These are phyloP conservation scores for Acrocera orbiculus DNA, from an alignment of 2,888 invertebrate species.

Conservation along the genomic window DNA sequence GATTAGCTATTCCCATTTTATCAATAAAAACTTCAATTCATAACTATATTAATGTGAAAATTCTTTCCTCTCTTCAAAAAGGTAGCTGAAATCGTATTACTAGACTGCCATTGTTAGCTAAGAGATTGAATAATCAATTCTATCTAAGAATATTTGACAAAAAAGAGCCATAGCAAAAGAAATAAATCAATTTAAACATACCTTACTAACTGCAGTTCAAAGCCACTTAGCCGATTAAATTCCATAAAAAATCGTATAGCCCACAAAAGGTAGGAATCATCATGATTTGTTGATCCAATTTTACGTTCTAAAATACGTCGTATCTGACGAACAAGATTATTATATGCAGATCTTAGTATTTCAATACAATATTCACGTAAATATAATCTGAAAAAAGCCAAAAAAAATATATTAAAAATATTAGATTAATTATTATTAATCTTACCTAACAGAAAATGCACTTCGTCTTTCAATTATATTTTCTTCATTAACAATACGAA, in stretches of 20 bases:
- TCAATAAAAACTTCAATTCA: too few species aligned
- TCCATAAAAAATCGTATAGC: slow-evolving; percentile 92
- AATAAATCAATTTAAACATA: slow-evolving; percentile 24
- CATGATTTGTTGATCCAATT: slow-evolving; percentile 55
- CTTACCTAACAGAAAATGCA: slow-evolving; percentile 61
- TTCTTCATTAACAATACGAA: slow-evolving; percentile 47
- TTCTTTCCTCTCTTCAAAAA: too few species aligned
- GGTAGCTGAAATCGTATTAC: too few species aligned
- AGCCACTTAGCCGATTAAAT: slow-evolving; percentile 77
- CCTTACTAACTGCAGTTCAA: slow-evolving; percentile 79
- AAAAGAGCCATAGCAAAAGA: too few species aligned
- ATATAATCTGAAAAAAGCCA: slow-evolving; percentile 48
- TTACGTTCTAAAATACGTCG: slow-evolving; percentile 54
- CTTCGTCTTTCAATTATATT: slow-evolving; percentile 53
- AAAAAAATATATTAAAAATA: slow-evolving; percentile 1
- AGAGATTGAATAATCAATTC: slow-evolving; percentile 3
- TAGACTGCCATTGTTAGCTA: too few species aligned
- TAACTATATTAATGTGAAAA: too few species aligned
- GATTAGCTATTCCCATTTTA: too few species aligned
- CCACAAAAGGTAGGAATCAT: slow-evolving; percentile 91
- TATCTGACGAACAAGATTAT: slow-evolving; percentile 75
- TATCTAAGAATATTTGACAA: too few species aligned
- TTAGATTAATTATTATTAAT: neutral
- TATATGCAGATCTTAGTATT: slow-evolving; percentile 83
- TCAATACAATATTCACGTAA: slow-evolving; percentile 89